Evolutionary conservation across 2,113 vertebrate genomes (phyloP), one percentile per base, ranked within the genome.

Genomic region (Siniperca knerii): DNA sequence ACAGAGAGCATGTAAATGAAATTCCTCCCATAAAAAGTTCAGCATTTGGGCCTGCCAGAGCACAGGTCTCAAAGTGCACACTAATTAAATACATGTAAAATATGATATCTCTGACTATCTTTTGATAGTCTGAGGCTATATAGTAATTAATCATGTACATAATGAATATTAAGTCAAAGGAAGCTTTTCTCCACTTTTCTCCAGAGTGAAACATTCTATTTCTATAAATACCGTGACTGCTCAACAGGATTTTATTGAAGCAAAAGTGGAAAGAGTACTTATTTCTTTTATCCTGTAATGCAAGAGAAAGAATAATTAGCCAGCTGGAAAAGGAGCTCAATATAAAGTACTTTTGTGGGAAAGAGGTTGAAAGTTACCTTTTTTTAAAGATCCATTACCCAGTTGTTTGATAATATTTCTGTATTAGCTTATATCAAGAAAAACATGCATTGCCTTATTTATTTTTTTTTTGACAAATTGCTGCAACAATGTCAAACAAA

Each of bases 51-150:
- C 77, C 88, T 92, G 84, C 81, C n/a, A 72, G 82, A 85, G 85
- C 82, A 88, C 88, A 84, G 90, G 91, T 64, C 92, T 93, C 87
- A 93, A 79, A 89, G 90, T 92, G 91, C 90, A 91, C 87, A 13
- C 86, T 90, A 92, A 93, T 94, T 92, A 93, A 94, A 92, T 93
- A 94, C 89, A 93, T 91, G 85, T 93, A 89, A 89, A 93, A 87
- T 90, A 92, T 87, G 78, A 89, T 92, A 92, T 92, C 83, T 83
- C 69, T 89, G 78, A 86, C 82, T 90, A 84, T 90, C 89, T 87
- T 90, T 89, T 92, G 80, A 93, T 92, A 87, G 86, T 92, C 85
- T 92, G 79, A 83, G 90, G 93, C 92, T 89, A 93, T 89, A 82
- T 40, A 69, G 87, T 93, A 92, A 93, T 93, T 92, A 93, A 94